Percentiles rank a stretch among this genome's conserved stretches.
phyloP scores from a whole-genome alignment of 2,888 invertebrate species.

The Nymphalis polychloros region DNA sequence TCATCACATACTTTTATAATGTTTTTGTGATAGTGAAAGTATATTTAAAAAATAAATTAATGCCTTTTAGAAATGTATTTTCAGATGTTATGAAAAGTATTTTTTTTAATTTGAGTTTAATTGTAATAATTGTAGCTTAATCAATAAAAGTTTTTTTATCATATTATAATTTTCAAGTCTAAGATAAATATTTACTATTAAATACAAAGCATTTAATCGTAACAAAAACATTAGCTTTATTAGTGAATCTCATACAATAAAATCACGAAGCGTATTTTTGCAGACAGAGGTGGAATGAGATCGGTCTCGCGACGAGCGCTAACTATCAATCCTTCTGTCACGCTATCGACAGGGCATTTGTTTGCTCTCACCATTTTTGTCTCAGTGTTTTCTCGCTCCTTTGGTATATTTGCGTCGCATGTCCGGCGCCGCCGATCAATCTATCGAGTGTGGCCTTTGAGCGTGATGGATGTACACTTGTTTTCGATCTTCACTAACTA shows the following conservation, averaged over 20 bases:
- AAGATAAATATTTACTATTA: not conserved
- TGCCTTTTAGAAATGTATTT: too few relatives aligned
- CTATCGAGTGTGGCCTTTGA: conserved; percentile 64
- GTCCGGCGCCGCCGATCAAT: conserved; percentile 70
- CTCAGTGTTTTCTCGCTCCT: conserved; percentile 60
- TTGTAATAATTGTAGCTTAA: too few relatives aligned
- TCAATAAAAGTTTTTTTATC: too few relatives aligned
- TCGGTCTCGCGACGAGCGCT: conserved; percentile 36
- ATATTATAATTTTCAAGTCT: not conserved
- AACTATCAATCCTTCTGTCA: conserved; percentile 79
- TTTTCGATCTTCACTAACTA: conserved; percentile 41
- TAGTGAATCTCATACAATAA: conserved; percentile 11
- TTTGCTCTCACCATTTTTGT: conserved; percentile 79
- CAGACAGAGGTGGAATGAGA: conserved; percentile 16
- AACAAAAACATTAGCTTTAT: conserved; percentile 6
- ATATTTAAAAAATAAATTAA: too few relatives aligned
- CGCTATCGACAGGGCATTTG: conserved; percentile 77
- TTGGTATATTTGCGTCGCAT: conserved; percentile 56
- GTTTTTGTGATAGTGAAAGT: too few relatives aligned
- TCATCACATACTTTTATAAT: too few relatives aligned
- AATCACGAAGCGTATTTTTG: conserved; percentile 9
- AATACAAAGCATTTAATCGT: not conserved
- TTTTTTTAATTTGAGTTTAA: too few relatives aligned
- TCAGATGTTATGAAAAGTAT: too few relatives aligned
- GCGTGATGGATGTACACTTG: conserved; percentile 71